Conservation (phyloP, 1,140 invertebrate species). For the Platorchestia sp. region DNA sequence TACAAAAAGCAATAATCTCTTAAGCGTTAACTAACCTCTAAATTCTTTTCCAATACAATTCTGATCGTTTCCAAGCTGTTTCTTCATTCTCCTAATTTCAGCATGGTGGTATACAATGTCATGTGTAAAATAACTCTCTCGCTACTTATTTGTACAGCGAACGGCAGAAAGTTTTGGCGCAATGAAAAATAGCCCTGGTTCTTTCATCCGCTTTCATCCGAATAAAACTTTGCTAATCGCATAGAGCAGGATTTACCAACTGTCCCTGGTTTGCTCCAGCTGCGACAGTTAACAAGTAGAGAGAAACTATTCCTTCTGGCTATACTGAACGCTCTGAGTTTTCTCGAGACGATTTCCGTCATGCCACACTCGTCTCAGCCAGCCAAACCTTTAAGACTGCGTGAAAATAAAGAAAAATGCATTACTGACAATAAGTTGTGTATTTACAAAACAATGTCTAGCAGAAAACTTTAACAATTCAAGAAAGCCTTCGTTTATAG, state of each 20-base stretch:
- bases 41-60: neutral
- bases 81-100: neutral
- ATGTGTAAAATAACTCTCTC: too few species aligned
- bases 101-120: too few species aligned
- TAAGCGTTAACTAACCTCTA: neutral
- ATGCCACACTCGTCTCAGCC: too few species aligned
- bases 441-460: slow-evolving; percentile 11
- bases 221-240: neutral
- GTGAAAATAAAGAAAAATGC: neutral
- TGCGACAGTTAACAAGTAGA: too few species aligned
- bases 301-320: too few species aligned
- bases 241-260: neutral
- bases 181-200: neutral
- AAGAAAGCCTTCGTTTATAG: too few species aligned
- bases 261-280: too few species aligned
- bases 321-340: too few species aligned
- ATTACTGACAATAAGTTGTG: neutral
- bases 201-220: neutral
- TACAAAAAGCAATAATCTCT: neutral
- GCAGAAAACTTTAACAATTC: too few species aligned
- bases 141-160: too few species aligned
- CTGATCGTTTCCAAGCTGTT: neutral
- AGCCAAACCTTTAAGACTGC: neutral
- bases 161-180: too few species aligned
- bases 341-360: too few species aligned